phyloP scores from a whole-genome alignment of 2,888 invertebrate species.

The Caenorhabditis sp. region DNA sequence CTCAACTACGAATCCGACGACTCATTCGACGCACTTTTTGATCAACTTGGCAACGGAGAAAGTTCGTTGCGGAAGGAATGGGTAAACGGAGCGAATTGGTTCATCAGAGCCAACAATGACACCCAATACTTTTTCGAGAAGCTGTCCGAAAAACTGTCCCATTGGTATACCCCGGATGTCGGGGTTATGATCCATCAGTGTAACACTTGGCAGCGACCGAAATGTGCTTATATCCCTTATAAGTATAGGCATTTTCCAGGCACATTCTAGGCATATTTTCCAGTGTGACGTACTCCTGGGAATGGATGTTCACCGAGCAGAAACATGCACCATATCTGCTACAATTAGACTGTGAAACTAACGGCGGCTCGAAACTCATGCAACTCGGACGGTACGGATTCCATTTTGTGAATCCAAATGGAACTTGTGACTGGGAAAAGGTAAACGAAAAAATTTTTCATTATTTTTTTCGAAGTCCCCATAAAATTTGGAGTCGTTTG shows the following conservation, averaged over 20 bases:
- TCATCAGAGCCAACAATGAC: conserved; percentile 80
- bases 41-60: conserved; percentile 80
- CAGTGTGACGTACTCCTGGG: conserved; percentile 82
- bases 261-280: conserved; percentile 38
- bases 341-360: conserved; percentile 82
- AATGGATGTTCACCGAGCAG: conserved; percentile 83
- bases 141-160: conserved; percentile 77
- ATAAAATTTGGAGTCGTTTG: too few relatives aligned
- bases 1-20: conserved; percentile 77
- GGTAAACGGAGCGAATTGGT: conserved; percentile 83
- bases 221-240: conserved; percentile 81
- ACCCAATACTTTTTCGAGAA: conserved; percentile 81
- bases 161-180: conserved; percentile 82
- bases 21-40: conserved; percentile 80
- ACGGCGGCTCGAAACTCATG: conserved; percentile 81
- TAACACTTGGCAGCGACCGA: conserved; percentile 79
- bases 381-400: conserved; percentile 82
- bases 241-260: too few relatives aligned
- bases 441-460: too few relatives aligned
- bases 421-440: conserved; percentile 76
- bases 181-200: conserved; percentile 83
- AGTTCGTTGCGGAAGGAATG: conserved; percentile 79
- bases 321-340: conserved; percentile 80
- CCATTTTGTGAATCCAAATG: conserved; percentile 80
- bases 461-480: too few relatives aligned